phyloP scores from a whole-genome alignment of 1,140 invertebrate species.

The Nephila pilipes region DNA sequence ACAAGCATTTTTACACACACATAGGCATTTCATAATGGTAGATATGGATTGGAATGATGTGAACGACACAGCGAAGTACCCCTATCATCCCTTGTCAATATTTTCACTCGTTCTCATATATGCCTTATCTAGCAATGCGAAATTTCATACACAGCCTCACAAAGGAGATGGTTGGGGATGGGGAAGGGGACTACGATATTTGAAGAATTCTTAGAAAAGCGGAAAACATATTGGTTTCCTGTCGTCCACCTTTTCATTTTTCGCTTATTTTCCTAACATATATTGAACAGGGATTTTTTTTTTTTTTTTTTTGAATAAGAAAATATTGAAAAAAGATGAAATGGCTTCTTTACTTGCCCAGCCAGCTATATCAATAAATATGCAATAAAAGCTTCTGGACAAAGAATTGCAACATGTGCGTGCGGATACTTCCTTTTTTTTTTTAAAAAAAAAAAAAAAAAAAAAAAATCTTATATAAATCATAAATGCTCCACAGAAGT shows the following conservation, averaged over 20 bases:
- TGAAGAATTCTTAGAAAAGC: not conserved
- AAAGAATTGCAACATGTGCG: too few species aligned
- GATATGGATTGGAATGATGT: not conserved
- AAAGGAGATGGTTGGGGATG: not conserved
- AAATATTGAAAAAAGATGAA: not conserved
- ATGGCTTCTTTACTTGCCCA: not conserved
- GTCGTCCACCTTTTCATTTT: not conserved
- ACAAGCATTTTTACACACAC: too few species aligned
- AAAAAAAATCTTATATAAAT: too few species aligned
- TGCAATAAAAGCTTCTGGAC: not conserved
- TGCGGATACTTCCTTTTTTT: too few species aligned
- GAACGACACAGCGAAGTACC: not conserved
- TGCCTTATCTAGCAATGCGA: not conserved
- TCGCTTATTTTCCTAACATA: not conserved
- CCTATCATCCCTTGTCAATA: slow-evolving; percentile 13
- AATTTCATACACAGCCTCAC: not conserved
- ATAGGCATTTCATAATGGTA: not conserved
- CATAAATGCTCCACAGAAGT: too few species aligned
- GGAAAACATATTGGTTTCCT: not conserved
- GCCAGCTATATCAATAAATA: too few species aligned
- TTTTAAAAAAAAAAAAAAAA: too few species aligned
- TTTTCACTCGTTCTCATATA: not conserved
- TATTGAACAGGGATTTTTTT: too few species aligned
- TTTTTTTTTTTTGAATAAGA: not conserved
- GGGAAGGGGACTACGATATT: not conserved